phyloP scores from a whole-genome alignment of 2,888 invertebrate species.

The Phasia obesa region DNA sequence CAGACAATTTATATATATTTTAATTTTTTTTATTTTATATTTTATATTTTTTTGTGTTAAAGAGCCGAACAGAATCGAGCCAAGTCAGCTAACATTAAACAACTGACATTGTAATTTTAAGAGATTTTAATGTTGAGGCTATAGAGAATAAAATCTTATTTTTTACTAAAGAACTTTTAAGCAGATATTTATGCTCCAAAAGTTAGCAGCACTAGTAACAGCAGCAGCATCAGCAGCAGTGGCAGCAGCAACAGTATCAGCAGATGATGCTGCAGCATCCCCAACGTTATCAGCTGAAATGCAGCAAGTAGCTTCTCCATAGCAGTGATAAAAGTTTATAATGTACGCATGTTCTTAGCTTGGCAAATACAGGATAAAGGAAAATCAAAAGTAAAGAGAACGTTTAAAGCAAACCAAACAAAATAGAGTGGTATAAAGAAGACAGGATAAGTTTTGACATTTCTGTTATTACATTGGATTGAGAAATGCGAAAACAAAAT shows the following conservation, averaged over 20 bases:
- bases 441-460: conserved; percentile 35
- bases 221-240: background rate
- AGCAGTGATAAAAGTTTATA: conserved; percentile 14
- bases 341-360: conserved; percentile 55
- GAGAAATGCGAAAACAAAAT: background rate
- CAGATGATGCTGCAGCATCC: conserved; percentile 51
- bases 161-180: conserved; percentile 25
- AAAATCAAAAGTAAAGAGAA: too few species aligned
- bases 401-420: background rate
- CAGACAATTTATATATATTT: too few species aligned
- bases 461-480: background rate
- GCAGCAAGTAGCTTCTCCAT: conserved; percentile 42
- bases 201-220: background rate
- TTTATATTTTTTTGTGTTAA: background rate
- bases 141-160: conserved; percentile 49
- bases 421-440: conserved; percentile 11
- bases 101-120: conserved; percentile 53
- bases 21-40: background rate
- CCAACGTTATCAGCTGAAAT: background rate
- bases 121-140: conserved; percentile 55
- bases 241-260: conserved; percentile 20
- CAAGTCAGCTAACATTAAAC: conserved; percentile 40
- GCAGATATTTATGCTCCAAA: background rate
- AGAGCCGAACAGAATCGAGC: conserved; percentile 42
- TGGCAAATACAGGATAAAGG: background rate